phyloP scores from a whole-genome alignment of 2,113 vertebrate species.

The Pipa parva region DNA sequence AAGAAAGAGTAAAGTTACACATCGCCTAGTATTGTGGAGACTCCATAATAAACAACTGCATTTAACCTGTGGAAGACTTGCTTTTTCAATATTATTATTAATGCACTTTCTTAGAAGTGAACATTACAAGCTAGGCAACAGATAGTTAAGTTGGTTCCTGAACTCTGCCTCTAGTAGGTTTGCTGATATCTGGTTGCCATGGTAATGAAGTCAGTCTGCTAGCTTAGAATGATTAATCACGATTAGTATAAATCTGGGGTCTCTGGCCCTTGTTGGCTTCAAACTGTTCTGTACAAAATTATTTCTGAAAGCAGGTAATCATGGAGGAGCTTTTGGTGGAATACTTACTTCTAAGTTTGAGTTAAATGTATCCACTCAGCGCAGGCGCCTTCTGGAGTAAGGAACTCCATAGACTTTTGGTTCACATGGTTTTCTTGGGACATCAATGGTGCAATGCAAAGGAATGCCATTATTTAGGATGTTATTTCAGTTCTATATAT shows the following conservation, averaged over 20 bases:
- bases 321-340: slow-evolving; percentile 1
- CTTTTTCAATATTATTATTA: no score
- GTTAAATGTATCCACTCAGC: neutral
- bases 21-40: no score
- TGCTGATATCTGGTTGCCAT: slow-evolving; percentile 63
- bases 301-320: neutral
- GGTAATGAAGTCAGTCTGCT: slow-evolving; percentile 62
- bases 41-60: no score
- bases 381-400: no score
- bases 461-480: no score
- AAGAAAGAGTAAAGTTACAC: no score
- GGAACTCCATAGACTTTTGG: no score
- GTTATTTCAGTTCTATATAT: no score
- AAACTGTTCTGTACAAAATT: slow-evolving; percentile 31
- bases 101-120: no score
- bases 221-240: slow-evolving; percentile 48
- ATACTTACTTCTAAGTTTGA: slow-evolving; percentile 25
- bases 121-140: neutral
- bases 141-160: slow-evolving; percentile 56
- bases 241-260: slow-evolving; percentile 50
- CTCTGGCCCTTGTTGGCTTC: slow-evolving; percentile 50
- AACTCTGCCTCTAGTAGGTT: slow-evolving; percentile 62
- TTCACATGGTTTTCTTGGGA: no score
- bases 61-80: no score
- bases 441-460: no score